These are phyloP conservation scores for Cherax destructor DNA, from an alignment of 1,140 invertebrate genomes.

Conservation along the genomic window DNA sequence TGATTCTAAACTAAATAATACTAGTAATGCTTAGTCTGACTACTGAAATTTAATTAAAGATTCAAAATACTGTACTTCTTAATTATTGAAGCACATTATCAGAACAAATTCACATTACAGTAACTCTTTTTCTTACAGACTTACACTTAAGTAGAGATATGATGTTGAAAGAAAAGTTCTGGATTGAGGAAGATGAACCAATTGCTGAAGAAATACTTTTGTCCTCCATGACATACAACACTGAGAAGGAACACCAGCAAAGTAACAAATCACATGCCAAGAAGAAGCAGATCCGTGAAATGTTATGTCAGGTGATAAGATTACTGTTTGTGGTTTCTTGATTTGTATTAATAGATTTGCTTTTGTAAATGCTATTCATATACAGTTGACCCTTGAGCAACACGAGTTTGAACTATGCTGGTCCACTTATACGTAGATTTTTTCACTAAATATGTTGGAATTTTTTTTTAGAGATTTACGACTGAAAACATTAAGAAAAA, in stretches of 20 bases:
- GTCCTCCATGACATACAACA: neutral
- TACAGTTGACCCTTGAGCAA: no score
- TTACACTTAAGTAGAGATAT: constrained; percentile 20
- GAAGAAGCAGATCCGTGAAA: constrained; percentile 2
- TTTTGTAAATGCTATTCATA: no score
- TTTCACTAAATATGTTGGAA: no score
- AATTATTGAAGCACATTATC: neutral
- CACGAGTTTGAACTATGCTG: no score
- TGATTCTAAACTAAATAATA: no score
- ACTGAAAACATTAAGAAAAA: no score
- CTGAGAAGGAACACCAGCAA: neutral
- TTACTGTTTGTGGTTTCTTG: no score
- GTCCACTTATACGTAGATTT: no score
- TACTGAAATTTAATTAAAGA: neutral
- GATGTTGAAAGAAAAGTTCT: constrained; percentile 50
- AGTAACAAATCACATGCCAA: neutral
- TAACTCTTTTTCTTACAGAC: neutral
- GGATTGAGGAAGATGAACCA: constrained; percentile 62
- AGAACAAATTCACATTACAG: neutral
- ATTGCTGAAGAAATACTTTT: constrained; percentile 43
- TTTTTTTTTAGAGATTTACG: no score
- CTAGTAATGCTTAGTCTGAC: no score
- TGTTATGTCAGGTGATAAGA: constrained; percentile 42
- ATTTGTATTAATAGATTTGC: no score
- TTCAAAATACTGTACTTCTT: neutral